These are phyloP conservation scores for Strigamia maritima DNA, from an alignment of 2,888 invertebrate species.

Conservation along the genomic window DNA sequence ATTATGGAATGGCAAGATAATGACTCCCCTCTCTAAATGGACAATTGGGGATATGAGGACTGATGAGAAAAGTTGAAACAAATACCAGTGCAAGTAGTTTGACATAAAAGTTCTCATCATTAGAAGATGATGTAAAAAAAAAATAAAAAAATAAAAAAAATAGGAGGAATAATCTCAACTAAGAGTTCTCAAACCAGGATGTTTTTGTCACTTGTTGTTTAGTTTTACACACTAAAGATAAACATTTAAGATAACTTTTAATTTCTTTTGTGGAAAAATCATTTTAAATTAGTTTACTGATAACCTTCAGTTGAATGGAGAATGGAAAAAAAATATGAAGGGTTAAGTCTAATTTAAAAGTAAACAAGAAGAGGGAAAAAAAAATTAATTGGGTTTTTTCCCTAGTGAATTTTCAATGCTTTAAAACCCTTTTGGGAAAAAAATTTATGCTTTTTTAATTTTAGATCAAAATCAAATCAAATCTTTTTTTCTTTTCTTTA, in stretches of 20 bases:
- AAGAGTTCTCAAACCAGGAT: background rate
- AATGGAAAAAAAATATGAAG: background rate
- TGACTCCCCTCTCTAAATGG: background rate
- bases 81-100: background rate
- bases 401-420: background rate
- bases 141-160: background rate
- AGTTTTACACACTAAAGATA: background rate
- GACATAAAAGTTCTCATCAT: background rate
- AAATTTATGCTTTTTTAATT: too few species aligned
- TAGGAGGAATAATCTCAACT: background rate
- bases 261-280: conserved; percentile 14
- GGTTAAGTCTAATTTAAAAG: background rate
- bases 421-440: background rate
- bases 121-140: background rate
- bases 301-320: background rate
- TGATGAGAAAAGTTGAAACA: background rate
- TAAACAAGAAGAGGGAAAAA: background rate
- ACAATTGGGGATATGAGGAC: background rate
- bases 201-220: conserved; percentile 19
- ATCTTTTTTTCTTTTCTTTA: too few species aligned
- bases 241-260: background rate
- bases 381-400: background rate
- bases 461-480: background rate
- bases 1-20: too few species aligned
- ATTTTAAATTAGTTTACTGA: conserved; percentile 18